A percentile compares a stretch with the other conserved stretches of the same genome.
Evolutionary conservation across 2,113 vertebrate species (phyloP).

Genomic region (Oncorhynchus keta): DNA sequence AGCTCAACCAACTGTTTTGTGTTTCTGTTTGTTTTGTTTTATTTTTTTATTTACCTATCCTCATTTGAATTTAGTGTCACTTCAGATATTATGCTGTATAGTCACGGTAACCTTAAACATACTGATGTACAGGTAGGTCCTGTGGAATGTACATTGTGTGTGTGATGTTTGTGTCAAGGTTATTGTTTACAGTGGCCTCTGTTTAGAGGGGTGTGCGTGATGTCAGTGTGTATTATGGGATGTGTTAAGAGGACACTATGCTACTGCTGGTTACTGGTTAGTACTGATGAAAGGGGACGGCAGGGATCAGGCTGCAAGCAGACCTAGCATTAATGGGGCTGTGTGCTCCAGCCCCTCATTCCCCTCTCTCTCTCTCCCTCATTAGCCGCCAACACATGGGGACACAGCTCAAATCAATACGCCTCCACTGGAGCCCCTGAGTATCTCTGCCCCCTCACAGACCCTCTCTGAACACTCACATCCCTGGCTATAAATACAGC

Average conservation of each 20-base stretch:
- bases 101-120: no score
- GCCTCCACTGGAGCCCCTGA: slow-evolving; percentile 6
- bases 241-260: no score
- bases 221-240: no score
- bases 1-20: neutral
- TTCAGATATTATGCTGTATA: no score
- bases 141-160: no score
- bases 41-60: neutral
- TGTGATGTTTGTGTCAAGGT: no score
- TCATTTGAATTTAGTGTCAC: no score
- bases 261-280: no score
- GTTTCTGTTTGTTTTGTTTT: neutral
- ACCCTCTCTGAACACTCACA: neutral
- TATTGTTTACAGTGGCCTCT: no score
- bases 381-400: slow-evolving; percentile 30
- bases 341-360: slow-evolving; percentile 3
- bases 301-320: neutral
- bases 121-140: no score
- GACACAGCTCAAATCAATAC: slow-evolving; percentile 36
- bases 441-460: slow-evolving; percentile 13
- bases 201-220: no score
- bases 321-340: neutral
- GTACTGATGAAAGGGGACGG: neutral
- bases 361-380: slow-evolving; percentile 14
- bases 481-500: slow-evolving; percentile 26